A percentile compares a stretch with the other conserved stretches of the same genome.
Conservation (phyloP, 2,797 vertebrate species). For the Crypturellus tataupa region DNA sequence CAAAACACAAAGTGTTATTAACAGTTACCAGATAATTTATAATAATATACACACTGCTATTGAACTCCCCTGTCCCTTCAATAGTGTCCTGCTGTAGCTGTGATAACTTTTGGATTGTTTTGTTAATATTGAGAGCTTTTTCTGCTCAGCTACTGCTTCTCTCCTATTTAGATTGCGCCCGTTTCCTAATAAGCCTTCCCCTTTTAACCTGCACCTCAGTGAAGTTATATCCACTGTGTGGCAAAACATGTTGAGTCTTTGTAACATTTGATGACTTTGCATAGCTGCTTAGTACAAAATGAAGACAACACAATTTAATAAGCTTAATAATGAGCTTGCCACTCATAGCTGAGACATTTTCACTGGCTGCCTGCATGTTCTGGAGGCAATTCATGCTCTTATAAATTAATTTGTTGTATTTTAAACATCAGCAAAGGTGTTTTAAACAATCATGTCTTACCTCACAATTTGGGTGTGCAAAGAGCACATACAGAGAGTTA, state of each 20-base stretch:
- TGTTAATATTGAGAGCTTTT: not conserved
- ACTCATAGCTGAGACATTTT: slow-evolving; percentile 27
- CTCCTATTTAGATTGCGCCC: not conserved
- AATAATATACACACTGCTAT: not conserved
- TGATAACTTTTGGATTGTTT: not conserved
- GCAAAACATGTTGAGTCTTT: not conserved
- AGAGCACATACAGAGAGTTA: not conserved
- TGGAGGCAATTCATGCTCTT: not conserved
- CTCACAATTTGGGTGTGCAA: not conserved
- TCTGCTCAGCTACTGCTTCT: not conserved
- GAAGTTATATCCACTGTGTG: not conserved
- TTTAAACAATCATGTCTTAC: not conserved
- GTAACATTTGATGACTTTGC: not conserved
- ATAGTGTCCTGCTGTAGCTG: not conserved
- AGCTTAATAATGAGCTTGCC: slow-evolving; percentile 27
- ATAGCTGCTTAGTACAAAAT: not conserved
- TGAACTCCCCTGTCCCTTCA: not conserved
- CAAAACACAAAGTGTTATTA: not conserved
- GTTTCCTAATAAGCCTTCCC: not conserved
- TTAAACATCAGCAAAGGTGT: slow-evolving; percentile 1
- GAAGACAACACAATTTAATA: not conserved
- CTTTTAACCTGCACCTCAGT: not conserved
- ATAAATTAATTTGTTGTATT: not conserved
- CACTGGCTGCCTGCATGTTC: not conserved
- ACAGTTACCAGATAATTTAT: not conserved